Conservation (phyloP, 2,797 vertebrate genomes). For the Triplophysa yarkandensis region DNA sequence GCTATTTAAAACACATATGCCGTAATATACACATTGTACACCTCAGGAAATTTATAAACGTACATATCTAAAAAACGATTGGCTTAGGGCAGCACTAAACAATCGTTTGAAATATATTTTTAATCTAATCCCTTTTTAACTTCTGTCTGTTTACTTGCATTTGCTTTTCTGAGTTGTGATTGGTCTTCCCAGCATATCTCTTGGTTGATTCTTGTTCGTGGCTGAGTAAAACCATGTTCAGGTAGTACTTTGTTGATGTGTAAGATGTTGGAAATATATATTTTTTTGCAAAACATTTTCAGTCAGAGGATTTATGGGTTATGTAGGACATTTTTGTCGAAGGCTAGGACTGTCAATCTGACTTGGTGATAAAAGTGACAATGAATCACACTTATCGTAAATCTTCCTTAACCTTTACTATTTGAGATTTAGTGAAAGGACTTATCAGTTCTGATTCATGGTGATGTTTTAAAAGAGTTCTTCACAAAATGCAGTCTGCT, state of each 20-base stretch:
- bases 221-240: background rate
- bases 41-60: too few relatives aligned
- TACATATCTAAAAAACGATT: too few relatives aligned
- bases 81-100: too few relatives aligned
- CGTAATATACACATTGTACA: too few relatives aligned
- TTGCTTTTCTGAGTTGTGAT: background rate
- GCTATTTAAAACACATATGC: too few relatives aligned
- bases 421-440: background rate
- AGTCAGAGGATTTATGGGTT: background rate
- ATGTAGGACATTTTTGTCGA: too few relatives aligned
- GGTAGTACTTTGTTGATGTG: background rate
- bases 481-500: background rate
- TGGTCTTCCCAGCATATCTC: background rate
- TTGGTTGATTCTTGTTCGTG: background rate
- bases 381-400: slow-evolving; percentile 3
- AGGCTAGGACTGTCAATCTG: background rate
- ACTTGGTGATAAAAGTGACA: background rate
- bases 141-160: too few relatives aligned
- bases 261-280: background rate
- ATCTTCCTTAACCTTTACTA: background rate
- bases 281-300: too few relatives aligned
- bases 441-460: background rate
- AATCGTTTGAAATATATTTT: too few relatives aligned
- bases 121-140: too few relatives aligned
- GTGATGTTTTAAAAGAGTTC: background rate